Base-by-base conservation (phyloP, 2,113 vertebrate genomes). In the Oxyura jamaicensis region DNA sequence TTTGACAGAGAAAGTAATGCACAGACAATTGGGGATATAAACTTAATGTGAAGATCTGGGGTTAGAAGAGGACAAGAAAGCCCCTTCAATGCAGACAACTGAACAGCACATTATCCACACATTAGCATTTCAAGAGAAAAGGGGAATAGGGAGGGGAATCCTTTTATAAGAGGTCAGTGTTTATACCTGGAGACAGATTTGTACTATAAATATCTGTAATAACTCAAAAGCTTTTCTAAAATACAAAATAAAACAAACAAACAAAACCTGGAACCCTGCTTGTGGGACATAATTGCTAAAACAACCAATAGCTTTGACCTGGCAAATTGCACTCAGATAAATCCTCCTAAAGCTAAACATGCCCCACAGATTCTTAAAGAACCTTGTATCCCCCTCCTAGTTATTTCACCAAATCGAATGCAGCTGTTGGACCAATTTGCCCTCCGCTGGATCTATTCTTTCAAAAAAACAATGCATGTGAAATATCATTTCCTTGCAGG, bases 331-430 rank as follows among this genome's bases (percentile, higher is more conserved):
- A 91, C 97, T 97, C 88, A 65, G 93, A 94, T 97, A 98, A 98
- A 96, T 94, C 95, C 91, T 98, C 96, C 95, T 95, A 97, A 89
- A 95, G 86, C 91, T 97, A 96, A 98, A 96, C 96, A 97, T 94
- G 94, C 88, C 93, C 88, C 96, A 90, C 90, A 93, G 80, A 79
- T 95, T 95, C 92, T 97, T 96, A 96, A 93, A 96, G 87, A 97
- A 82, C 67, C 81, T 90, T 93, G 89, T 91, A 71, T 94, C 76
- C 95, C 90, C 36, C 80, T 97, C 91, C 77, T 88, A 95, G 93
- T 97, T 97, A 91, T 95, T 97, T 97, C 96, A 83, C 96, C 93
- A 98, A 98, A 98, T 98, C 83, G 11, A 98, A 98, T 97, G 88
- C 98, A 98, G 98, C 97, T 98, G 98, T 96, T 96, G 91, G 93